Conservation (phyloP, 2,888 invertebrate genomes). For the Ceratothoa steindachneri region DNA sequence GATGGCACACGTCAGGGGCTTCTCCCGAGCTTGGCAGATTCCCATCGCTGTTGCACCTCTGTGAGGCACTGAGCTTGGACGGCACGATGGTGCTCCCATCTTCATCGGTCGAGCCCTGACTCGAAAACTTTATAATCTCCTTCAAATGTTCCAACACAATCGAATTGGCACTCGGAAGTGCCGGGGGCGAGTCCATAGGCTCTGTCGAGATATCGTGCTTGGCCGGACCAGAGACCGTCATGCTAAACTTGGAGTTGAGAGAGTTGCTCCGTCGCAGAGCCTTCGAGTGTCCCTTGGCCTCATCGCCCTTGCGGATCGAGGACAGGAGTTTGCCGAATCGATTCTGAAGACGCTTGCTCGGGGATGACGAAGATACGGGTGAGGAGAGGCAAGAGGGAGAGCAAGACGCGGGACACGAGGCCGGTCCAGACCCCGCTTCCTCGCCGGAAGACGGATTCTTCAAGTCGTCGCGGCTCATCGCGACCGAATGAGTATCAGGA, state of each 20-base stretch:
- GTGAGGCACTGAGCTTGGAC: background rate
- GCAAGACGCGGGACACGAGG: too few species aligned
- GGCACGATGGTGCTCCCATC: too few species aligned
- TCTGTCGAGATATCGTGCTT: background rate
- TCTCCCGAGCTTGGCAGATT: background rate
- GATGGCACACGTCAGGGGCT: background rate
- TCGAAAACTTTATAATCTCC: background rate
- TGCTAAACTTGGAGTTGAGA: background rate
- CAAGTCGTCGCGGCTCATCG: background rate
- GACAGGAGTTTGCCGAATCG: background rate
- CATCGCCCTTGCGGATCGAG: background rate
- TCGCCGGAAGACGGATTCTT: background rate
- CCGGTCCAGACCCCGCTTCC: background rate
- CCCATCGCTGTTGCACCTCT: background rate
- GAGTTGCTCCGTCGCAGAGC: background rate
- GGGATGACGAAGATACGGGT: background rate
- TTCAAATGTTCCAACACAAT: conserved; percentile 3
- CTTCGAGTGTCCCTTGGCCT: background rate
- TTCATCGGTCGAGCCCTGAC: background rate
- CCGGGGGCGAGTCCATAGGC: too few species aligned
- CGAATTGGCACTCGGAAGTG: background rate
- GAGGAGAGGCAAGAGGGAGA: too few species aligned
- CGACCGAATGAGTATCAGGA: background rate
- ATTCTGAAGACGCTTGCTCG: background rate
- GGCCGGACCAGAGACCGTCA: background rate